phyloP scores from a whole-genome alignment of 2,797 vertebrate genomes.

The Aulostomus chinensis region DNA sequence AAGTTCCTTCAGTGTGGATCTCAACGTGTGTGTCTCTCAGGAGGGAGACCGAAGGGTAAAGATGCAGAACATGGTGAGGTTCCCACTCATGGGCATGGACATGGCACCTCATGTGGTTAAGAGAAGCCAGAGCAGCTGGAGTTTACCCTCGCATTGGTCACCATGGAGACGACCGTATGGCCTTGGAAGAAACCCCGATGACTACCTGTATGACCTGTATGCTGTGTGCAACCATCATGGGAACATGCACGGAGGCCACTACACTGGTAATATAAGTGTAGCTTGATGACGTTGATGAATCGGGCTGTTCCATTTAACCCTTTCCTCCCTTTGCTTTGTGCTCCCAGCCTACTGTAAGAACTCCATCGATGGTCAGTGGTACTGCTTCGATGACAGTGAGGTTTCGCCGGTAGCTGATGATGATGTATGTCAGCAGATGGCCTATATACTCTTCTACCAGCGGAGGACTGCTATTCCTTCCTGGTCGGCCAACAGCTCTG shows the following conservation, averaged over 20 bases:
- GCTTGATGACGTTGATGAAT: neutral
- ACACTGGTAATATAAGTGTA: constrained; percentile 84
- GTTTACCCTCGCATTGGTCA: constrained; percentile 97
- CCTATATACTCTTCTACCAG: constrained; percentile 98
- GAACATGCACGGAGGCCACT: constrained; percentile 98
- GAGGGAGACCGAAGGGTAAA: constrained; percentile 94
- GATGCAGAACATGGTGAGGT: constrained; percentile 96
- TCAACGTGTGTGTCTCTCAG: constrained; percentile 59
- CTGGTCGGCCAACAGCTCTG: constrained; percentile 98
- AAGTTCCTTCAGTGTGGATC: no score
- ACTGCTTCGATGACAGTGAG: constrained; percentile 98
- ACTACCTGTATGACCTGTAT: constrained; percentile 96
- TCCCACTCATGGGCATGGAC: constrained; percentile 93
- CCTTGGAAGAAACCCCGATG: constrained; percentile 94
- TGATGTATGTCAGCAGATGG: constrained; percentile 92
- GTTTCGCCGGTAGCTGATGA: constrained; percentile 93
- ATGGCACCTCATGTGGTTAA: constrained; percentile 99
- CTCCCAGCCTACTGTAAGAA: constrained; percentile 94
- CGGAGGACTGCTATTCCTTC: constrained; percentile 93
- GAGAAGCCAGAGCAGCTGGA: constrained; percentile 99
- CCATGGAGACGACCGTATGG: constrained; percentile 97
- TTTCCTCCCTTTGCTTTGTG: neutral
- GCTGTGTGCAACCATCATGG: constrained; percentile 99
- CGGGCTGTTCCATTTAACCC: neutral
- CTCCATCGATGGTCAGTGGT: constrained; percentile 97